Base-by-base conservation (phyloP, 2,888 invertebrate species). In the Tenthredo distinguenda region DNA sequence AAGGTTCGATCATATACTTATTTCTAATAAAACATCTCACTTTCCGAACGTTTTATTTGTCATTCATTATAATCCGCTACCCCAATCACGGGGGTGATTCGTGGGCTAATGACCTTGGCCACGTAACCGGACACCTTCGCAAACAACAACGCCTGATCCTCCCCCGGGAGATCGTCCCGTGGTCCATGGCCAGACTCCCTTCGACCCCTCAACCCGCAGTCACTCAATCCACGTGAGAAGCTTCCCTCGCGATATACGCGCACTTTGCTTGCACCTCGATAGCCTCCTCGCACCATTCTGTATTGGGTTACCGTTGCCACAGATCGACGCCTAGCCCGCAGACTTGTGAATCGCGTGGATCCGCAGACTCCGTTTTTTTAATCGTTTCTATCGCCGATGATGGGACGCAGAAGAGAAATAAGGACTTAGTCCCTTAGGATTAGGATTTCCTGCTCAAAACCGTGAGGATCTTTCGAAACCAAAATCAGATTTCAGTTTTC, bases 141-240 rank as follows among this genome's bases (percentile, higher is more conserved):
- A 81, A 62, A 81, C 81, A 62, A 81, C 21, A 31, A 77, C 7
- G 55, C 7, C n/a, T 2, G 5, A 55, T 77, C 77, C 77, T 77
- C 77, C 77, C 31, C 77, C 31, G 18, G 4, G 68, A 68, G 83
- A n/a, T 71, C 65, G 50, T 68, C 83, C 7, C 55, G 47, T 83
- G 83, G 83, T 83, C 82, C 50, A 81, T 21, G 83, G 58, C 81
- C 85, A 87, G 85, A 87, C 86, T 86, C 87, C 86, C 58, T 71
- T 74, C 84, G 26, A 50, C 37, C 83, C 84, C 58, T 84, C 84
- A 86, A 89, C 93, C 92, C 92, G 91, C 91, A 92, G 93, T 91
- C 90, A 93, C 89, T 90, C 90, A 92, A 93, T 92, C 93, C 93
- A 93, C 93, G 93, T 93, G 93, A 92, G 93, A 93, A 93, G 91